These are phyloP conservation scores for Scaptomyza caliginosa DNA, from an alignment of 2,888 invertebrate species.

Conservation along the genomic window DNA sequence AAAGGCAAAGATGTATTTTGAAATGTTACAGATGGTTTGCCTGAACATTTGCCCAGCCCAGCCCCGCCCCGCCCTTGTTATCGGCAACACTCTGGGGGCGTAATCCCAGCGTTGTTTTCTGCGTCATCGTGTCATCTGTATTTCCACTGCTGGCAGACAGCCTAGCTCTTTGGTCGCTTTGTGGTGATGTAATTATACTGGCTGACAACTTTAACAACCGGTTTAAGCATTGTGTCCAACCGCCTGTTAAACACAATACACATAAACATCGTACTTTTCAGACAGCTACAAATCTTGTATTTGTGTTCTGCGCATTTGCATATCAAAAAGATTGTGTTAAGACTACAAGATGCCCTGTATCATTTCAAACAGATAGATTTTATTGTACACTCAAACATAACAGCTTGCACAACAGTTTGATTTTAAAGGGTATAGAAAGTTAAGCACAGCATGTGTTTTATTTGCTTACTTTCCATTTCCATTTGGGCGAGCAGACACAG, in stretches of 20 bases:
- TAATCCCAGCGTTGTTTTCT: conserved; percentile 20
- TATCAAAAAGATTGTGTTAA: conserved; percentile 7
- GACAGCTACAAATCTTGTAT: conserved; percentile 56
- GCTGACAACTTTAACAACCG: conserved; percentile 65
- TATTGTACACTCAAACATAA: too few species aligned
- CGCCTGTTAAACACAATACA: conserved; percentile 36
- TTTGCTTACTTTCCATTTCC: conserved; percentile 55
- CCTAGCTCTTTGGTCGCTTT: conserved; percentile 4
- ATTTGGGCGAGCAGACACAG: conserved; percentile 4
- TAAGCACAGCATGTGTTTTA: conserved; percentile 7
- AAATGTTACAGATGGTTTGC: conserved; percentile 57
- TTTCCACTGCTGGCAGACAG: conserved; percentile 20
- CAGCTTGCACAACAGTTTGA: too few species aligned
- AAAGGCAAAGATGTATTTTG: conserved; percentile 24
- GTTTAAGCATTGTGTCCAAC: conserved; percentile 51
- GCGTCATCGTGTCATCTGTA: conserved; percentile 23
- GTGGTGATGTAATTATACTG: conserved; percentile 71
- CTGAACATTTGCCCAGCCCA: conserved; percentile 2
- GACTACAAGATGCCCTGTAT: conserved; percentile 12
- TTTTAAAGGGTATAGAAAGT: conserved; percentile 19
- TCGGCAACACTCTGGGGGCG: conserved; percentile 33
- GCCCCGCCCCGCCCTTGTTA: conserved; percentile 17
- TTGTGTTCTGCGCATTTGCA: conserved; percentile 51
- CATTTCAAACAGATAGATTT: background rate
- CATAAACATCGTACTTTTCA: conserved; percentile 22